Conservation (phyloP, 2,888 invertebrate genomes). For the Epinotia demarniana region DNA sequence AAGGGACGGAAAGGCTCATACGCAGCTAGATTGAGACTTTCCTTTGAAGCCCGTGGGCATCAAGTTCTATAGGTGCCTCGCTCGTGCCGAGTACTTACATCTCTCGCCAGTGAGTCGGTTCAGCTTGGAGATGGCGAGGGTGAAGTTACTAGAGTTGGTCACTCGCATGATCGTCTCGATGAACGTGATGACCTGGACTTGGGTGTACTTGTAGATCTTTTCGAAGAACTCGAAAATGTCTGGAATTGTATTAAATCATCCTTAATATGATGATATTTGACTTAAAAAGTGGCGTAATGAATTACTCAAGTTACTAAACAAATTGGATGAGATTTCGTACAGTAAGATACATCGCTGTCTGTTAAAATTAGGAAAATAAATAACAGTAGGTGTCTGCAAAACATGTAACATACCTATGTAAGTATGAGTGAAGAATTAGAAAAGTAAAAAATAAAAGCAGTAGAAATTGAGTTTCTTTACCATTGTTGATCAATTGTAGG, state of each 20-base stretch:
- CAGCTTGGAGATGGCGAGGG: constrained; percentile 58
- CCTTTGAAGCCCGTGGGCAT: neutral
- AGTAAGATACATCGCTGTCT: no score
- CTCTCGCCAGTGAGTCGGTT: constrained; percentile 55
- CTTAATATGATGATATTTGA: no score
- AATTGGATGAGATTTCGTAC: neutral
- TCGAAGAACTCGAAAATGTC: constrained; percentile 67
- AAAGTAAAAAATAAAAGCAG: neutral
- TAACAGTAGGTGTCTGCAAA: no score
- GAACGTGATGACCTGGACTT: constrained; percentile 56
- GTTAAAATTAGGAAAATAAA: no score
- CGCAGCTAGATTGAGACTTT: no score
- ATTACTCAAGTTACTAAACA: neutral
- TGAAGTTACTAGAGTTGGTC: constrained; percentile 62
- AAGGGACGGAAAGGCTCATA: no score
- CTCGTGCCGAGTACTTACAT: constrained; percentile 52
- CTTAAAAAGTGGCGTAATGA: no score
- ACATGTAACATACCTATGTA: neutral
- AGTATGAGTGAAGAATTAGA: neutral
- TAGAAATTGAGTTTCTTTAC: neutral
- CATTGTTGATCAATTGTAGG: neutral
- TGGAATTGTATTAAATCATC: constrained; percentile 48
- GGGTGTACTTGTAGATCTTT: constrained; percentile 56
- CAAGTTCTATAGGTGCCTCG: neutral
- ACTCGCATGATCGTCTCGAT: constrained; percentile 61